Evolutionary conservation across 1,140 invertebrate genomes (phyloP), one percentile per base, ranked within the genome.

Genomic region (Luehdorfia chinensis): DNA sequence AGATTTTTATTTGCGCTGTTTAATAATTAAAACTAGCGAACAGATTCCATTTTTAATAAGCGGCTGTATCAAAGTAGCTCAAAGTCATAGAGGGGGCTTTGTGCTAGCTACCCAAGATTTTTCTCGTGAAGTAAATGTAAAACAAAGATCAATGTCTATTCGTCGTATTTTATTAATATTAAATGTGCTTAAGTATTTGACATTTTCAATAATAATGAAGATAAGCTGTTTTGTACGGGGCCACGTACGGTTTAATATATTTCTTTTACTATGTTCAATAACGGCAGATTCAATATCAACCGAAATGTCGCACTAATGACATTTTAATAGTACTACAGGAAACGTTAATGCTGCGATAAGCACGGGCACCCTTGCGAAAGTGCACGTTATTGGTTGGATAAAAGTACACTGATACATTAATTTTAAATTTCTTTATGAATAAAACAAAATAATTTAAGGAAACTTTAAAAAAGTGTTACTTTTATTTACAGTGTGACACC

Each of bases 291-390:
- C 50, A 67, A 74, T 74, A 66, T 63, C 55, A 64, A 44, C 51
- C 51, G 32, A 68, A 72, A 66, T 63, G 66, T 50, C 28, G 31
- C 44, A 50, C 62, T 75, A 73, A 78, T 69, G 71, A 65, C 66
- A 64, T 66, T 77, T 77, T 75, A 77, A 77, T 75, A 73, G 71
- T 64, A 44, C 52, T 55, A 53, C 50, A 51, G 52, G 51, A 59
- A 63, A 47, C 54, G 51, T 49, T 55, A 55, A 59, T 53, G 55
- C 34, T 13, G 12, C 43, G 55, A 66, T 65, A 59, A 60, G 52
- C 32, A 53, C 23, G 12, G 7, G 14, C 39, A 43, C 39, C 39
- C 25, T 43, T 43, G 16, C 15, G 15, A 43, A 27, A 18, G 25
- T 19, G 15, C 39, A 30, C 9, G 37, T 14, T 43, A 43, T 30